Percentiles rank a stretch among this genome's conserved stretches.
These are phyloP conservation scores for Pangasianodon hypophthalmus DNA, from an alignment of 2,113 vertebrate genomes.

Conservation along the genomic window DNA sequence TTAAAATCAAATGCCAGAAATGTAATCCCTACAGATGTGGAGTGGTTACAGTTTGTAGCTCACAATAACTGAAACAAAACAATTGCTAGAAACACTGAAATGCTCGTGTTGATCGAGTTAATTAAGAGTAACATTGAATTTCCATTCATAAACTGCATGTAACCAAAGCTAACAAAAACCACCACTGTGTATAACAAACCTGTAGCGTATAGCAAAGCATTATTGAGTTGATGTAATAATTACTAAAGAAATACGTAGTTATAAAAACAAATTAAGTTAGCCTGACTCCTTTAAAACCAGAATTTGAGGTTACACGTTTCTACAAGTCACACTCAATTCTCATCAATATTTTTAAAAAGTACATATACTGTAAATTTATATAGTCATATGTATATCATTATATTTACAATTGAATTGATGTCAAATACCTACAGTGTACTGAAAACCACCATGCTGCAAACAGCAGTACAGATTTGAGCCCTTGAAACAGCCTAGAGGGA, in stretches of 20 bases:
- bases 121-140: background rate
- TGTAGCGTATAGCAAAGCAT: background rate
- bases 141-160: background rate
- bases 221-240: background rate
- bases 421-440: background rate
- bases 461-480: background rate
- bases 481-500: constrained; percentile 23
- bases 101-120: too few species aligned
- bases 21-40: too few species aligned
- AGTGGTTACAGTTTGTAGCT: too few species aligned
- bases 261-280: too few species aligned
- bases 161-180: background rate
- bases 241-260: background rate
- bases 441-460: background rate
- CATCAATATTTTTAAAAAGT: too few species aligned
- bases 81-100: too few species aligned
- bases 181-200: background rate
- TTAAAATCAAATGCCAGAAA: too few species aligned
- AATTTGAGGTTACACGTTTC: too few species aligned
- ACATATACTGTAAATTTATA: too few species aligned
- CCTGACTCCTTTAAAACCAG: too few species aligned
- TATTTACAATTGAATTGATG: background rate
- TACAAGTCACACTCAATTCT: too few species aligned
- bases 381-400: background rate
- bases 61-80: too few species aligned